A percentile compares a stretch with the other conserved stretches of the same genome.
Evolutionary conservation across 1,140 invertebrate genomes (phyloP).

Genomic region (Calephelis virginiensis): DNA sequence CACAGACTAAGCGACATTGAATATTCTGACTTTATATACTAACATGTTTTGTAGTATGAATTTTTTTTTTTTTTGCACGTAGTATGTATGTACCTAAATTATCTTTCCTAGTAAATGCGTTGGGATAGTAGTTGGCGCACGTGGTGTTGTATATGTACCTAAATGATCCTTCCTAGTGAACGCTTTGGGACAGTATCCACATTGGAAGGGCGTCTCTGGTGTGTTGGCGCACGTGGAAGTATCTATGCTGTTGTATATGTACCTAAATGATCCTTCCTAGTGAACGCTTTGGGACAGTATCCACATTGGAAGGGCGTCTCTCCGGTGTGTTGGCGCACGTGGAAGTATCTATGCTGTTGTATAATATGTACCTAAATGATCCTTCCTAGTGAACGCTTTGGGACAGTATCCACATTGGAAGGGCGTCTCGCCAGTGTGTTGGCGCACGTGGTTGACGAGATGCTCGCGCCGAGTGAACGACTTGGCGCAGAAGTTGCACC

Average conservation of each 20-base stretch:
- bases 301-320: slow-evolving; percentile 92
- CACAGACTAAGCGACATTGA: too few relatives aligned
- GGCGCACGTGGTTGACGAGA: slow-evolving; percentile 88
- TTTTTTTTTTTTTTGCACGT: too few relatives aligned
- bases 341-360: slow-evolving; percentile 37
- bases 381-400: slow-evolving; percentile 91
- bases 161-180: slow-evolving; percentile 91
- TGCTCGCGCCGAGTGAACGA: slow-evolving; percentile 91
- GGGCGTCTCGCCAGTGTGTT: slow-evolving; percentile 92
- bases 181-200: slow-evolving; percentile 90
- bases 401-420: slow-evolving; percentile 91
- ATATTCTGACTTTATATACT: too few relatives aligned
- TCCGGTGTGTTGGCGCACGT: slow-evolving; percentile 89
- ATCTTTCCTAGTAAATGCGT: slow-evolving; percentile 91
- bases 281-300: slow-evolving; percentile 91
- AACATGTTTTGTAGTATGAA: too few relatives aligned
- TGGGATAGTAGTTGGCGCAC: slow-evolving; percentile 90
- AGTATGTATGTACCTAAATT: too few relatives aligned
- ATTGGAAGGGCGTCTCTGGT: slow-evolving; percentile 91
- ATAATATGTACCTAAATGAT: slow-evolving; percentile 82
- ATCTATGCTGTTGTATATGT: slow-evolving; percentile 11
- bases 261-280: slow-evolving; percentile 89
- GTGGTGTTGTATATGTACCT: slow-evolving; percentile 78
- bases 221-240: slow-evolving; percentile 86
- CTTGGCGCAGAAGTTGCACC: slow-evolving; percentile 89